phyloP scores from a whole-genome alignment of 2,888 invertebrate genomes.

The Coenonympha glycerion region DNA sequence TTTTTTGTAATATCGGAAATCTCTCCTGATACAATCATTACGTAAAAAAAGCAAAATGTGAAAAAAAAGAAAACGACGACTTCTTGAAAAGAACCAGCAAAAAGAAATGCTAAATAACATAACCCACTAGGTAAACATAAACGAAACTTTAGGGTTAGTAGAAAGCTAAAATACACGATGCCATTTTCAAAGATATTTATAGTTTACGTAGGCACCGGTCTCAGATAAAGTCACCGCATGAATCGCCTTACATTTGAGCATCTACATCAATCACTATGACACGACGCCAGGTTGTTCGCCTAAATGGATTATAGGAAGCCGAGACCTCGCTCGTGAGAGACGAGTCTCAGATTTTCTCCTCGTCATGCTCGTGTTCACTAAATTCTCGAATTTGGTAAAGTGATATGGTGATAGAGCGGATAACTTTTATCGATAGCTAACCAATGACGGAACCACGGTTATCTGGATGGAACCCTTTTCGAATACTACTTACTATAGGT shows the following conservation, averaged over 20 bases:
- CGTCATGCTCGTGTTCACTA: not conserved
- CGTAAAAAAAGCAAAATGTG: too few species aligned
- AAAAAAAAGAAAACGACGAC: too few species aligned
- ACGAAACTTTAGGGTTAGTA: too few species aligned
- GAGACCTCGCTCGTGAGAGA: not conserved
- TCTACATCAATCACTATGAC: slow-evolving; percentile 12
- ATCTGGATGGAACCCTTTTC: too few species aligned
- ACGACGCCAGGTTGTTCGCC: slow-evolving; percentile 9
- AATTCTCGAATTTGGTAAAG: slow-evolving; percentile 2
- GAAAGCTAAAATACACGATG: too few species aligned
- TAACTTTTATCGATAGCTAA: not conserved
- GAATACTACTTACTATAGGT: too few species aligned
- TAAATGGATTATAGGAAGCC: slow-evolving; percentile 10
- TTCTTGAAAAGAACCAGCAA: too few species aligned
- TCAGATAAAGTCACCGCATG: not conserved
- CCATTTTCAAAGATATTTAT: not conserved
- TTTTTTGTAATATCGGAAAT: too few species aligned
- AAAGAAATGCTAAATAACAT: too few species aligned
- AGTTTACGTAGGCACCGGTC: not conserved
- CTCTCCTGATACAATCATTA: too few species aligned
- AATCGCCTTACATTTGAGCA: not conserved
- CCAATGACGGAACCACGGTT: not conserved
- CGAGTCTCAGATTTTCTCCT: slow-evolving; percentile 7
- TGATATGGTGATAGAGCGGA: slow-evolving; percentile 1
- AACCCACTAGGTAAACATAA: too few species aligned